phyloP scores from a whole-genome alignment of 2,113 vertebrate species.

The Podarcis raffonei region DNA sequence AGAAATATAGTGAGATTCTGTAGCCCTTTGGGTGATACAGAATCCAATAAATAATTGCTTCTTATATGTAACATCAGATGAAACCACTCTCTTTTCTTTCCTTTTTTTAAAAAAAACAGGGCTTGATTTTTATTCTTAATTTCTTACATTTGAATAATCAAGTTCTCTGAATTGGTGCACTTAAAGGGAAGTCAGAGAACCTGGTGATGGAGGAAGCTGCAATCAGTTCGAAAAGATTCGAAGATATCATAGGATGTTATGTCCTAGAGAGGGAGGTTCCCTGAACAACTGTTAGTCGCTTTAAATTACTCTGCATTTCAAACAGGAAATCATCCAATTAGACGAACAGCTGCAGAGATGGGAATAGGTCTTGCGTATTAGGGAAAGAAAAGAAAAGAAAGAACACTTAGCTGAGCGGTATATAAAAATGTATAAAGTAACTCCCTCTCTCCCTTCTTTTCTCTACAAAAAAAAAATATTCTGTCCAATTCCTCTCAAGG shows the following conservation, averaged over 20 bases:
- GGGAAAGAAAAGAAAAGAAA: slow-evolving; percentile 45
- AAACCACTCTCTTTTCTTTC: background rate
- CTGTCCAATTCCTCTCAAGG: slow-evolving; percentile 27
- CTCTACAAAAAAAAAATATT: background rate
- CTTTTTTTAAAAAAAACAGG: background rate
- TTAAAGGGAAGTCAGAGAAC: slow-evolving; percentile 61
- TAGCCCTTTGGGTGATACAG: background rate
- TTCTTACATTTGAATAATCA: slow-evolving; percentile 63
- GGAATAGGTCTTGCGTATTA: slow-evolving; percentile 55
- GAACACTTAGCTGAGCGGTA: slow-evolving; percentile 53
- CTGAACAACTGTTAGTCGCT: slow-evolving; percentile 66
- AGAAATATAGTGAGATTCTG: background rate
- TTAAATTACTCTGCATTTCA: slow-evolving; percentile 73
- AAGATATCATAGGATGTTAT: slow-evolving; percentile 68
- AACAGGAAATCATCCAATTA: slow-evolving; percentile 75
- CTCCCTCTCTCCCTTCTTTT: background rate
- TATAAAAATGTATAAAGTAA: slow-evolving; percentile 46
- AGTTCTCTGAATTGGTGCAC: slow-evolving; percentile 50
- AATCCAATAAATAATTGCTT: slow-evolving; percentile 17
- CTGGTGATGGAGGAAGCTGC: slow-evolving; percentile 47
- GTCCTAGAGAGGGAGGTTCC: slow-evolving; percentile 68
- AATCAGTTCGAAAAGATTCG: slow-evolving; percentile 66
- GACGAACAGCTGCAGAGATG: slow-evolving; percentile 64
- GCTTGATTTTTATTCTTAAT: slow-evolving; percentile 36
- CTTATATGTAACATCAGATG: background rate